Evolutionary conservation across 2,113 vertebrate genomes (phyloP), one percentile per base, ranked within the genome.

Genomic region (Scomber japonicus): DNA sequence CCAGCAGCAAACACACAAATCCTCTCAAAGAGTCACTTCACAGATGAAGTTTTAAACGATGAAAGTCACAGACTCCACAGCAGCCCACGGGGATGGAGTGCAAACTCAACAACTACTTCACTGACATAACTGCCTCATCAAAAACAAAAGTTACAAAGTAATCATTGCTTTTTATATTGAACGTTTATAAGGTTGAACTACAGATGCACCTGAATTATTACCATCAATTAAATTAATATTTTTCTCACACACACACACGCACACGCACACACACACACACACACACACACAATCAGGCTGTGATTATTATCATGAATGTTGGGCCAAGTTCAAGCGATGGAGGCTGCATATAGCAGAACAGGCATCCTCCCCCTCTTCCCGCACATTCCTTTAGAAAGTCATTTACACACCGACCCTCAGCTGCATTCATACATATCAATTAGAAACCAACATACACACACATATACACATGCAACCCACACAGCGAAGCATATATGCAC

Each of bases 371-470:
- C 83, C 86, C 65, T 83, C 66, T 72, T 61, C 48, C 69, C 16
- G 19, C 78, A 48, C 82, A 92, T 89, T 88, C 88, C 69, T 87
- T 51, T 81, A 87, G 24, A 79, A 59, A 83, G 72, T 80, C 60
- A 90, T 88, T 93, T 81, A 83, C 70, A 87, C 79, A 87, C 40
- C 75, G 78, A 86, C 75, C 77, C 63, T 82, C 81, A 65, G 14
- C 64, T 89, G 87, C 85, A 86, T 92, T 89, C 81, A 89, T 92
- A 88, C 83, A 90, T 87, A 91, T 71, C 63, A 88, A 88, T 87
- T 75, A 90, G 49, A 86, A 76, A 80, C 49, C 19, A 27, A 72
- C 66, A 72, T 72, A 66, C 45, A 10, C 24, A 62, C 54, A 56
- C 11, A 12, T 5, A 61, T 50, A 66, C 21, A 62, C 53, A 40